These are phyloP conservation scores for Megalopta genalis DNA, from an alignment of 1,140 invertebrate genomes.

Conservation along the genomic window DNA sequence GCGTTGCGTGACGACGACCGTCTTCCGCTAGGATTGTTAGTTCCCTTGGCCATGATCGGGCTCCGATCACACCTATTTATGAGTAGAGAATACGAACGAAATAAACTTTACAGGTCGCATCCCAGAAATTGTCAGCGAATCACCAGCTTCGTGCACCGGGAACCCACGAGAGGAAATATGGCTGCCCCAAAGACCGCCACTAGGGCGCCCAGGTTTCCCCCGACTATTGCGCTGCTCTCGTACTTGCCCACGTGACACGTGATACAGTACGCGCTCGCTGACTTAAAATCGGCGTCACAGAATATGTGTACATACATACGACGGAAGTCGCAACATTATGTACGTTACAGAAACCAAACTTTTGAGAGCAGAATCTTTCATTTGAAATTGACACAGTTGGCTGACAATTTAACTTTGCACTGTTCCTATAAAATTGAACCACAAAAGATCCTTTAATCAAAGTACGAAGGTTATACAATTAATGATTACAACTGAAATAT, in stretches of 20 bases:
- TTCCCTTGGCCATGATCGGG: constrained; percentile 64
- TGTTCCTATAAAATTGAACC: too few species aligned
- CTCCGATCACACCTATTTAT: constrained; percentile 55
- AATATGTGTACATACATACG: too few species aligned
- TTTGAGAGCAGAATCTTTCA: too few species aligned
- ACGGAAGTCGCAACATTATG: too few species aligned
- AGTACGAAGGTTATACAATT: too few species aligned
- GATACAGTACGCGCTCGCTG: constrained; percentile 24
- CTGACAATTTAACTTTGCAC: too few species aligned
- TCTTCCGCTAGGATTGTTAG: constrained; percentile 67
- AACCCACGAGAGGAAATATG: constrained; percentile 74
- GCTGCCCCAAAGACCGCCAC: constrained; percentile 72
- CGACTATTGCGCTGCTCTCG: constrained; percentile 43
- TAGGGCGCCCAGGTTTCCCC: constrained; percentile 65
- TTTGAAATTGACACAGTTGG: too few species aligned
- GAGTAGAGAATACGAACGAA: constrained; percentile 45
- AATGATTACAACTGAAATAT: too few species aligned
- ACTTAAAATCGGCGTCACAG: too few species aligned
- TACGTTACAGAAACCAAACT: too few species aligned
- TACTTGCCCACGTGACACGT: constrained; percentile 51
- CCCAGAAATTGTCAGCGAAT: constrained; percentile 67
- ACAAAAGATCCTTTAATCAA: too few species aligned
- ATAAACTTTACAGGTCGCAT: constrained; percentile 51
- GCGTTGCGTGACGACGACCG: constrained; percentile 64
- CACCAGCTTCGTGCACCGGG: constrained; percentile 62